These are phyloP conservation scores for Piaya cayana DNA, from an alignment of 2,113 vertebrate species.

Conservation along the genomic window DNA sequence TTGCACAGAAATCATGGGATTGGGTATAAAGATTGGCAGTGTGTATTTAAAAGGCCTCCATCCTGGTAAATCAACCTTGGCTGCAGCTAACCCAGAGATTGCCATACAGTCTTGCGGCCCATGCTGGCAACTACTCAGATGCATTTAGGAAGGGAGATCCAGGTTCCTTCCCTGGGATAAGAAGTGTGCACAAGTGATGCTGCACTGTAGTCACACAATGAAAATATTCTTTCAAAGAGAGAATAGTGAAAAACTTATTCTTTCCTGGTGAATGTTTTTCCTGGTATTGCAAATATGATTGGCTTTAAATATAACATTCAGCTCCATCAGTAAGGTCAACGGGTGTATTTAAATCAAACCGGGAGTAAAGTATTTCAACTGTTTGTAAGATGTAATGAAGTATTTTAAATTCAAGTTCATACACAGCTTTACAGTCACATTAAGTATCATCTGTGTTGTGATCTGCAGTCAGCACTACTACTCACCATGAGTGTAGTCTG, in stretches of 20 bases:
- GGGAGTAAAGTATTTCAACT: neutral
- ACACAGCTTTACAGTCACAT: neutral
- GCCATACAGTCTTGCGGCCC: neutral
- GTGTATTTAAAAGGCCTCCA: neutral
- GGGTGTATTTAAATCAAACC: neutral
- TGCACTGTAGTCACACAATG: neutral
- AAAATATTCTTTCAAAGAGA: neutral
- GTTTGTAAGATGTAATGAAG: neutral
- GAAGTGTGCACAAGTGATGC: accelerated
- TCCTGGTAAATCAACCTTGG: neutral
- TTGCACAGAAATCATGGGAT: neutral
- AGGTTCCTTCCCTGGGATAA: neutral
- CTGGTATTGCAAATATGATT: neutral
- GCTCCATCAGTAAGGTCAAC: neutral
- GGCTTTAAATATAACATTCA: neutral
- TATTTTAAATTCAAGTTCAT: neutral
- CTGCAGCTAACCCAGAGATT: neutral
- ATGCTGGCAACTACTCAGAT: neutral
- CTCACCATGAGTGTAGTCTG: accelerated
- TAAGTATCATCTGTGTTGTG: neutral
- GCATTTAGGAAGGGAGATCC: neutral
- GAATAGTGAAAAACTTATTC: neutral
- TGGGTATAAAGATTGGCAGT: neutral
- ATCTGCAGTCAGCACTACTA: neutral
- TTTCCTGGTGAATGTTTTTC: neutral